These are phyloP conservation scores for Cheirogaleus major DNA, from an alignment of 2,797 vertebrate species.

Conservation along the genomic window DNA sequence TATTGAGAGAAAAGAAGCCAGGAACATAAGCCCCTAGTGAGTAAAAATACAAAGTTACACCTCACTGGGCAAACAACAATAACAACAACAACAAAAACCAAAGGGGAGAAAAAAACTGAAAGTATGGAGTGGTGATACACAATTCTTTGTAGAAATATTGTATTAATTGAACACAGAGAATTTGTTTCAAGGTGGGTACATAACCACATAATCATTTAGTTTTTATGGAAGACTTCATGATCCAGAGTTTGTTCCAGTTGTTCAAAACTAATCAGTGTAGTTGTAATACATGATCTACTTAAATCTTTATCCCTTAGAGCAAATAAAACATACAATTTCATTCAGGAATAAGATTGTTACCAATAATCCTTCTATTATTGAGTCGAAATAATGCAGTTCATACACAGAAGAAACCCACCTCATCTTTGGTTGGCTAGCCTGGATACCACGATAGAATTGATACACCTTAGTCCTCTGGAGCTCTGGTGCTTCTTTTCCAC, in stretches of 20 bases:
- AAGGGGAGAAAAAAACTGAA: no score
- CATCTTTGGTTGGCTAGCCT: background rate
- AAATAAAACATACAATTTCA: background rate
- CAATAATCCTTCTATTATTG: background rate
- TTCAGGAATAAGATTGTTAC: background rate
- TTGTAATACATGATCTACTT: background rate
- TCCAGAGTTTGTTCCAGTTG: background rate
- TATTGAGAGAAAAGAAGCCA: background rate
- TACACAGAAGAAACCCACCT: background rate
- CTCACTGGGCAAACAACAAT: background rate
- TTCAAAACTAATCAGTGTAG: background rate
- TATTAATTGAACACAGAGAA: background rate
- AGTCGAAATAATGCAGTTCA: background rate
- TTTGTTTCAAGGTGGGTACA: background rate
- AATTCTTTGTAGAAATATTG: background rate
- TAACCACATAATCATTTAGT: background rate
- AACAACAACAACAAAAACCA: background rate
- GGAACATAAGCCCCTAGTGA: background rate
- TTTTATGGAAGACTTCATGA: background rate
- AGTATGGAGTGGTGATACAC: background rate
- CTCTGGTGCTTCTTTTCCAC: background rate
- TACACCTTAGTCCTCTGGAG: background rate
- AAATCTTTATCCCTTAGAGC: background rate
- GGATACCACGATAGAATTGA: background rate
- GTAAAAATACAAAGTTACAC: background rate